Evolutionary conservation across 2,888 invertebrate species (phyloP), one percentile per base, ranked within the genome.

Genomic region (Eulithis prunata): DNA sequence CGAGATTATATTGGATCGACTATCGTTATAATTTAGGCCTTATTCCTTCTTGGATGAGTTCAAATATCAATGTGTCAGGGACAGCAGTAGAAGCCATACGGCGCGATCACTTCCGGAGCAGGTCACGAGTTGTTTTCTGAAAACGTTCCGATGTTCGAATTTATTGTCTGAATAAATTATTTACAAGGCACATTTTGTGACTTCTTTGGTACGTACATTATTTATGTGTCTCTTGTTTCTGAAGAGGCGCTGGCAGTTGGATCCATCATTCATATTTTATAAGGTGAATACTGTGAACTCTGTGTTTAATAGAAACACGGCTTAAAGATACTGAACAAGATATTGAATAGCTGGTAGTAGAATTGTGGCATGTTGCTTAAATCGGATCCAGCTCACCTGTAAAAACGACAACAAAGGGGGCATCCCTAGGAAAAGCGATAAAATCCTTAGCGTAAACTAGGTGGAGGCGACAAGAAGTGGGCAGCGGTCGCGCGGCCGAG

Each of bases 391-490:
- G 66, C 63, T 64, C 64, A 73, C 78, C 75, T 74, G 75, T 43
- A 77, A 82, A 76, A 78, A 75, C 56, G 71, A 71, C 74, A 74
- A 72, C 75, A 73, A 73, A 75, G 72, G 70, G 71, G 77, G 71
- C 78, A 79, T 77, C 82, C 77, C 79, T 83, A 81, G 82, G 81
- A 85, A 84, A 84, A 82, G 84, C 83, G 85, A 87, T 88, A 86
- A 88, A 89, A 89, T 86, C 85, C 83, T 86, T 84, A 84, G 80
- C 81, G 83, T 83, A 87, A 90, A 87, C 86, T 82, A 83, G 78
- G 78, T 77, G 82, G 83, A 84, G 83, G 82, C 85, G 83, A 80
- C 82, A 83, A 83, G 85, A 87, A 88, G 87, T 87, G 87, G 87
- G 82, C 85, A 84, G 85, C 82, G 86, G 85, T 86, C 81, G 86